Evolutionary conservation across 2,888 invertebrate species (phyloP), one percentile per base, ranked within the genome.

Genomic region (Disparrhopalites patrizii): DNA sequence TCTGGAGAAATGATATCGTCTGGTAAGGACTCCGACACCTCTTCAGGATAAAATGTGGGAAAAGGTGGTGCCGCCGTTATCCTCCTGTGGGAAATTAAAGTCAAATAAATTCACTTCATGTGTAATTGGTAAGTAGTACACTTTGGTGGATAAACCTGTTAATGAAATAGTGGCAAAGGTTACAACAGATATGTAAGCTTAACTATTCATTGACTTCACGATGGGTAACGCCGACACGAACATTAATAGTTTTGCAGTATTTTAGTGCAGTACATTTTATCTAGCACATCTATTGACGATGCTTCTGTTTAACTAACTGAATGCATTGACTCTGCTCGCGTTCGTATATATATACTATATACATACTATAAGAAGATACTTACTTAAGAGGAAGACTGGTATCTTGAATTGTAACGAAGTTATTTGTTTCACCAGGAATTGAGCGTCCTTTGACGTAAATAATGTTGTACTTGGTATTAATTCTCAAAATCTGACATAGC

Each of bases 391-490:
- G 86, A 55, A 93, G 79, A 15, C 87, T 76, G 2, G 91, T 89
- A 78, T 98, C 97, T 77, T 86, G 90, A 68, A 97, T 83, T 74
- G 90, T 87, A 62, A 90, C 87, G 76, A 89, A 83, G 1, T 85
- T 85, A 77, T 92, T 91, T 1, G 86, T 88, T 77, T 86, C 87
- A 1, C 98, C 97, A 2, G 96, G 90, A 69, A 93, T 84, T 25
- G 84, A 86, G 20, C 85, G 85, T 13, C 95, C 95, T 73, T 85
- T 82, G 10, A 95, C 88, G 86, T 91, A 98, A 68, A 98, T 82
- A 0, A 97, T 88, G 80, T 97, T 96, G 78, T 92, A 86, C 78
- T 93, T 91, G n/a, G 91, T 91, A 78, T 97, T 95, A 38, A 98
- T 91, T 69, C 97, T 85, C 81, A 90, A 85, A 75, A 98, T 88